Percentiles rank a stretch among this genome's conserved stretches.
These are phyloP conservation scores for Dendroctonus valens DNA, from an alignment of 1,140 invertebrate species.

Conservation along the genomic window DNA sequence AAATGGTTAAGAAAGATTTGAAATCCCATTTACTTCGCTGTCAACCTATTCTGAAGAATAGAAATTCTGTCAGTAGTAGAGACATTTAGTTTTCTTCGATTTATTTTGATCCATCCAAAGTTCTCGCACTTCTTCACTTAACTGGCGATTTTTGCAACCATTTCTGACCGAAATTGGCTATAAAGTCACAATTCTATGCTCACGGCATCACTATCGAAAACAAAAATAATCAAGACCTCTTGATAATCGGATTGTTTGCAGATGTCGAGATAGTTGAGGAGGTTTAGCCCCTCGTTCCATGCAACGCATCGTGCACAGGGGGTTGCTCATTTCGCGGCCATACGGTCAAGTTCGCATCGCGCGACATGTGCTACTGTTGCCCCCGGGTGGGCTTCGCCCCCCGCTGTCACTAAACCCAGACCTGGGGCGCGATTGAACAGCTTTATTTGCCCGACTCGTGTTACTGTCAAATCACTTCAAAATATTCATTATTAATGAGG, in stretches of 20 bases:
- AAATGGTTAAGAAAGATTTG: too few species aligned
- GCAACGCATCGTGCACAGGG: constrained; percentile 6
- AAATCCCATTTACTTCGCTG: too few species aligned
- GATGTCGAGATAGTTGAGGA: constrained; percentile 35
- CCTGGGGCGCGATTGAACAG: constrained; percentile 27
- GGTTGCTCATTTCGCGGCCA: constrained; percentile 42
- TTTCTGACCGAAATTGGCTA: too few species aligned
- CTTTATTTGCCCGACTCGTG: constrained; percentile 33
- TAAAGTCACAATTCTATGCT: neutral
- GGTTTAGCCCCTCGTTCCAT: constrained; percentile 1
- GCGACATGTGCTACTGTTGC: constrained; percentile 27
- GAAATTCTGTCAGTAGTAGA: too few species aligned
- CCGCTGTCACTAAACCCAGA: constrained; percentile 11
- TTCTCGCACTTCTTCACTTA: too few species aligned
- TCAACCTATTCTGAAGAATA: too few species aligned
- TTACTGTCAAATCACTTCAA: constrained; percentile 38
- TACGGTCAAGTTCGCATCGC: constrained; percentile 42
- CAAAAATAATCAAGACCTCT: constrained; percentile 23
- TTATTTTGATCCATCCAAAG: too few species aligned
- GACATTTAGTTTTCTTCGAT: too few species aligned
- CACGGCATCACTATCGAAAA: neutral
- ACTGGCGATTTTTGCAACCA: too few species aligned
- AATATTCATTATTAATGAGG: constrained; percentile 34
- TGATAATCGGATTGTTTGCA: constrained; percentile 49
- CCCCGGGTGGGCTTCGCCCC: constrained; percentile 2